Evolutionary conservation across 1,140 invertebrate genomes (phyloP).

Genomic region (Neodiprion pinetum): DNA sequence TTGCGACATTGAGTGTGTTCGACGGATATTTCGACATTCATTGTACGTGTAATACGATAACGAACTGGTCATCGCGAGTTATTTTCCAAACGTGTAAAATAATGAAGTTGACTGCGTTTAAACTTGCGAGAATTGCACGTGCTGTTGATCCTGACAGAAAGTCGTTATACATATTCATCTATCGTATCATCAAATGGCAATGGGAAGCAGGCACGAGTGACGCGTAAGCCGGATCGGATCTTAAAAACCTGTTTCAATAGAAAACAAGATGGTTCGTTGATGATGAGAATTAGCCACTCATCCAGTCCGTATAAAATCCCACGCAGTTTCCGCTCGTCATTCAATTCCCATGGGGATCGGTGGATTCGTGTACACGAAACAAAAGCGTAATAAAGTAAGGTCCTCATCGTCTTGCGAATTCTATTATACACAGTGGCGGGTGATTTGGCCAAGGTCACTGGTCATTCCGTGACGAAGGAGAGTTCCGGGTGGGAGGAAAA

Average conservation of each 20-base stretch:
- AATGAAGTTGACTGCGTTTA: too few relatives aligned
- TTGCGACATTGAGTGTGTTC: too few relatives aligned
- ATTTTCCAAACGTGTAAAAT: too few relatives aligned
- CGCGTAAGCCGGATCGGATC: too few relatives aligned
- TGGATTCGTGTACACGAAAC: not conserved
- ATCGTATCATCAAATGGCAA: not conserved
- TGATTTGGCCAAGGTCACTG: not conserved
- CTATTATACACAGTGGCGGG: not conserved
- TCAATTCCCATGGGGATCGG: not conserved
- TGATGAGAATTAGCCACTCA: not conserved
- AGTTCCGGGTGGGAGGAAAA: constrained; percentile 1
- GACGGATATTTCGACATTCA: too few relatives aligned
- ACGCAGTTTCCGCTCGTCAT: not conserved
- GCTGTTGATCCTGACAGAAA: too few relatives aligned
- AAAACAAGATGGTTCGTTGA: not conserved
- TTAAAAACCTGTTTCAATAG: not conserved
- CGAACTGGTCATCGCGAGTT: too few relatives aligned
- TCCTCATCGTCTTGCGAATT: not conserved
- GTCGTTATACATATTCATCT: too few relatives aligned
- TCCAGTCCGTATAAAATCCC: not conserved
- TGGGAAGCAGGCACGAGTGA: constrained; percentile 11
- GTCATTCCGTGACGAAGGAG: not conserved
- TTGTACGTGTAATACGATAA: too few relatives aligned
- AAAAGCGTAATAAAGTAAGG: not conserved
- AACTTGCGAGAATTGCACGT: too few relatives aligned